A percentile compares a stretch with the other conserved stretches of the same genome.
Evolutionary conservation across 2,797 vertebrate genomes (phyloP).

Genomic region (Catharus ustulatus): DNA sequence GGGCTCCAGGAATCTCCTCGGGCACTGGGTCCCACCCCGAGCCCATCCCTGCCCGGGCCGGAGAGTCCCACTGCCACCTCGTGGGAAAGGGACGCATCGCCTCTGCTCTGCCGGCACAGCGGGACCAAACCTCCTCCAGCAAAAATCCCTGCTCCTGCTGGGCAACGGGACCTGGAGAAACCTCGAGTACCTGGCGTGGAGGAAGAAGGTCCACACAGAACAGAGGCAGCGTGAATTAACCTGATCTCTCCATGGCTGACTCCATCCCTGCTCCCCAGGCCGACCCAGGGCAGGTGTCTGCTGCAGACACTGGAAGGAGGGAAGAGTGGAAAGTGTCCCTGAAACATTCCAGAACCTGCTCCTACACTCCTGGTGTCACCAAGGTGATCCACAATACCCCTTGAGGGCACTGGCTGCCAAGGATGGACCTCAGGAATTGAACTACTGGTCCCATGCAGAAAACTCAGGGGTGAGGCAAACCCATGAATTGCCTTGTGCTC

Average conservation of each 20-base stretch:
- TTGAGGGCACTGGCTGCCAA: neutral
- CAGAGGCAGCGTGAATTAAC: neutral
- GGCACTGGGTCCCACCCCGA: neutral
- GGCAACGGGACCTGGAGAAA: neutral
- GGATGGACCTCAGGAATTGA: neutral
- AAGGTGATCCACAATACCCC: neutral
- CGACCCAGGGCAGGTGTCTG: neutral
- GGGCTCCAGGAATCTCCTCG: neutral
- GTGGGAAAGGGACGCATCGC: slow-evolving; percentile 29
- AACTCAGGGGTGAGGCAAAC: neutral
- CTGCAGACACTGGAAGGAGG: neutral
- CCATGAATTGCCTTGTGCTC: neutral
- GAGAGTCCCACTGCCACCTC: slow-evolving; percentile 68
- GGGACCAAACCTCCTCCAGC: neutral
- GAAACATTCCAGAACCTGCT: neutral
- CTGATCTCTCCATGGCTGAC: neutral
- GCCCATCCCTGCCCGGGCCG: neutral
- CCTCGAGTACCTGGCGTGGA: neutral
- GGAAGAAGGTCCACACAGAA: neutral
- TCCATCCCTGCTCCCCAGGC: neutral
- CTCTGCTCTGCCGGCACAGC: neutral
- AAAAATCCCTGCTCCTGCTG: neutral
- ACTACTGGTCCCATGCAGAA: neutral
- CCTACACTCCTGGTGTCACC: neutral
- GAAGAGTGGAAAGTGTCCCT: neutral